Conservation (phyloP, 2,797 vertebrate species). For the Spea hammondii region DNA sequence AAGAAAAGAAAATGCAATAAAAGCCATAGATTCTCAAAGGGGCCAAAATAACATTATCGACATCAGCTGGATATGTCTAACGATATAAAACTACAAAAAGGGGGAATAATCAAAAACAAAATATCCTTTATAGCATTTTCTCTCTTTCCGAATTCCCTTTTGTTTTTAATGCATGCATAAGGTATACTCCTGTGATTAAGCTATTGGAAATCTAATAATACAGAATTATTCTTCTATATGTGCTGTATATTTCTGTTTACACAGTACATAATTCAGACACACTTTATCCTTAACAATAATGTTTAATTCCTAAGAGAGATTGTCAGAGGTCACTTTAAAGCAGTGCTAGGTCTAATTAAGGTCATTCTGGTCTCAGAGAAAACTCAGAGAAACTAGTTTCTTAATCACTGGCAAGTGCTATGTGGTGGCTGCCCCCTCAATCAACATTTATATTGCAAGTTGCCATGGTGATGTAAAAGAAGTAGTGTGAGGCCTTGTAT, state of each 20-base stretch:
- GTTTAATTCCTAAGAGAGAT: not conserved
- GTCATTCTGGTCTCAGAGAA: not conserved
- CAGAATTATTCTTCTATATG: not conserved
- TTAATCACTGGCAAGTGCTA: not conserved
- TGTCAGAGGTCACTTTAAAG: not conserved
- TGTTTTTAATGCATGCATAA: constrained; percentile 22
- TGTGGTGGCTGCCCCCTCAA: not conserved
- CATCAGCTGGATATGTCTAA: constrained; percentile 43
- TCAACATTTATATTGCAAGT: constrained; percentile 1
- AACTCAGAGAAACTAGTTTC: not conserved
- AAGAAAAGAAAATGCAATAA: constrained; percentile 43
- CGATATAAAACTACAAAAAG: constrained; percentile 37
- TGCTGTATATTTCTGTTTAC: not conserved
- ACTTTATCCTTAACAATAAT: not conserved
- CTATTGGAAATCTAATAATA: constrained; percentile 29
- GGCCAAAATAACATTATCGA: constrained; percentile 47
- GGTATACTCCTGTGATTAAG: constrained; percentile 33
- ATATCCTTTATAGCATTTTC: constrained; percentile 24
- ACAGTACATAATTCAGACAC: not conserved
- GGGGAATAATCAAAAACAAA: not conserved
- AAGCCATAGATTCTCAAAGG: constrained; percentile 44
- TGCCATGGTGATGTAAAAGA: constrained; percentile 5
- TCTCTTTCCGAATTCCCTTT: constrained; percentile 4
- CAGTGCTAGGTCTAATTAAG: not conserved
- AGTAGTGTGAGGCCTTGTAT: not conserved